Evolutionary conservation across 2,888 invertebrate species (phyloP), one percentile per base, ranked within the genome.

Genomic region (Himalopsyche tibetana): DNA sequence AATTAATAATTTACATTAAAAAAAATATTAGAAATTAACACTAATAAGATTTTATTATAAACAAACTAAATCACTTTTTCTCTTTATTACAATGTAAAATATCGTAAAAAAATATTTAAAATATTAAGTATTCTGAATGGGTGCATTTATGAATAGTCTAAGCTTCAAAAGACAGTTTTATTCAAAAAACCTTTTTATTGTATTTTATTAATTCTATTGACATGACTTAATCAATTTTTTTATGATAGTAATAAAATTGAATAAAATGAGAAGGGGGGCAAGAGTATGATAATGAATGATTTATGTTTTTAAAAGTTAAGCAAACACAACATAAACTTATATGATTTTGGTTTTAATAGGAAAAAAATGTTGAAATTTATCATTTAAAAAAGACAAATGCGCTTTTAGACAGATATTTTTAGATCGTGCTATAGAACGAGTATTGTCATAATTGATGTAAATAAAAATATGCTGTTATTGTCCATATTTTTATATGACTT

Each of bases 41-140:
- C 28, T 63, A 28, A 19, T 11, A 63, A 19, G 63, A 63, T 63
- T 51, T 15, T 6, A 63, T 28, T 19, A 8, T 11, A 63, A 63
- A 63, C 19, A 63, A 63, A 63, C 63, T 63, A 11, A 63, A 19
- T 63, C 63, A 63, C 63, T 2, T 63, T 63, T 63, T 19, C 51
- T 63, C 19, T 3, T 63, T 63, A 63, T 63, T 63, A 63, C 63
- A 63, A 63, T 63, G 19, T 63, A 63, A 19, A 63, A 63, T 63
- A 63, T 63, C 19, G 15, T 63, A 63, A 63, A 63, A 63, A 63
- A 63, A 63, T 63, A 63, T 19, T 63, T 63, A 63, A 51, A 63
- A 63, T 63, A 63, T 63, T 63, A 63, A 63, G 63, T 63, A 63
- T 63, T 63, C 63, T 4, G 63, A 63, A 63, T 63, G 28, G n/a